phyloP scores from a whole-genome alignment of 2,113 vertebrate species.

The Garra rufa region DNA sequence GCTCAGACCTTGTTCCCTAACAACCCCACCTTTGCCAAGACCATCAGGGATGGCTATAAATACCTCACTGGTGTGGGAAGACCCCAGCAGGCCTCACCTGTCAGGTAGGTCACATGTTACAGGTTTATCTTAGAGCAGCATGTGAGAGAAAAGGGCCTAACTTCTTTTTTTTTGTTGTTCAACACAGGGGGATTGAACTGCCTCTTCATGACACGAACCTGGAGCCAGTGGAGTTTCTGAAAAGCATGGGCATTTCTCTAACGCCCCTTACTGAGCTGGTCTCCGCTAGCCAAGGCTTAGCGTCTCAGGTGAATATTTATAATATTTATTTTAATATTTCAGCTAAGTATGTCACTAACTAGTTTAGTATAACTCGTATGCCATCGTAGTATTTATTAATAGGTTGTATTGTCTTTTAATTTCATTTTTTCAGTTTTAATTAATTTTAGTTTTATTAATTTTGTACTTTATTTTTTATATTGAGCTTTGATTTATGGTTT shows the following conservation, averaged over 20 bases:
- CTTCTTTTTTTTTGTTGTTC: not conserved
- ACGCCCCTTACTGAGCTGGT: slow-evolving; percentile 70
- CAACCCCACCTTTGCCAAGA: slow-evolving; percentile 82
- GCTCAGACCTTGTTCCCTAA: slow-evolving; percentile 80
- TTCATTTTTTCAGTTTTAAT: no score
- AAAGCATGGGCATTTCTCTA: slow-evolving; percentile 82
- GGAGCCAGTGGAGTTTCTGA: slow-evolving; percentile 81
- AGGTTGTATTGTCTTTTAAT: not conserved
- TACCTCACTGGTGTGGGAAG: slow-evolving; percentile 80
- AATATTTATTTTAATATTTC: no score
- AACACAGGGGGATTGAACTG: slow-evolving; percentile 76
- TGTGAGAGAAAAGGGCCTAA: not conserved
- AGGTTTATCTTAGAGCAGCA: not conserved
- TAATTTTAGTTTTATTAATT: no score
- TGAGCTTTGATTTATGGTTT: not conserved
- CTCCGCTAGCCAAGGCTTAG: slow-evolving; percentile 43
- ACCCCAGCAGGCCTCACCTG: slow-evolving; percentile 65
- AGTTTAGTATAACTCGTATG: not conserved
- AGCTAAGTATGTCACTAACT: no score
- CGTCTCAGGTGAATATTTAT: slow-evolving; percentile 47
- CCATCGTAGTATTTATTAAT: not conserved
- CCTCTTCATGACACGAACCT: slow-evolving; percentile 75
- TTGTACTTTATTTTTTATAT: no score
- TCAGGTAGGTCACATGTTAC: slow-evolving; percentile 63
- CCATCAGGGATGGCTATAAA: slow-evolving; percentile 81